Percentiles rank a stretch among this genome's conserved stretches.
phyloP scores from a whole-genome alignment of 2,113 vertebrate genomes.

The Crotophaga sulcirostris region DNA sequence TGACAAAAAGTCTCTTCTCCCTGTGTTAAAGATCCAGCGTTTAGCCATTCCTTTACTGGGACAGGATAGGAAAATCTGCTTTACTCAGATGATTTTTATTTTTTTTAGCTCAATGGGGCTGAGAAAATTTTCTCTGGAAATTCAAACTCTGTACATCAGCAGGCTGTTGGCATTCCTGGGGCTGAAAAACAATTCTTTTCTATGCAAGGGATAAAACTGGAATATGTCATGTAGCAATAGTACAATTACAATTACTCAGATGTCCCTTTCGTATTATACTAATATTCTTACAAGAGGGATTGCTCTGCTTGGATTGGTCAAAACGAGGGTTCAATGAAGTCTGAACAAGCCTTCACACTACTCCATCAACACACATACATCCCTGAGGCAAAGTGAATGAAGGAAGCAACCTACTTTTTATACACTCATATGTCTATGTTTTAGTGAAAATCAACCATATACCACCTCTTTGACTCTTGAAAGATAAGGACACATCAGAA shows the following conservation, averaged over 20 bases:
- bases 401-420: not conserved
- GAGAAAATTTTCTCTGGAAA: not conserved
- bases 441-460: not conserved
- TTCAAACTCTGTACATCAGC: not conserved
- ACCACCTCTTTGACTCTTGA: not conserved
- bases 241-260: not conserved
- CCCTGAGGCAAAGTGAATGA: not conserved
- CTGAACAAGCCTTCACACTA: not conserved
- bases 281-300: not conserved
- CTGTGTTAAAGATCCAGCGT: not conserved
- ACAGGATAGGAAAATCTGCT: not conserved
- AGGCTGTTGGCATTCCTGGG: not conserved
- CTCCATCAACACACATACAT: not conserved
- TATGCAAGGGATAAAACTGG: not conserved
- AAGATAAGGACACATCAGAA: not conserved
- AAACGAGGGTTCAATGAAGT: not conserved
- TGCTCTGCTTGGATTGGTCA: not conserved
- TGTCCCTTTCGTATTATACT: not conserved
- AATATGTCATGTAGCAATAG: not conserved
- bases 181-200: not conserved
- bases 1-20: not conserved
- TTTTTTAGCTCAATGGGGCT: not conserved
- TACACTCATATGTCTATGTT: not conserved
- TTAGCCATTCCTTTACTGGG: not conserved
- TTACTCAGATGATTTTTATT: not conserved